Base-by-base conservation (phyloP, 2,888 invertebrate species). In the Lysandra bellargus region DNA sequence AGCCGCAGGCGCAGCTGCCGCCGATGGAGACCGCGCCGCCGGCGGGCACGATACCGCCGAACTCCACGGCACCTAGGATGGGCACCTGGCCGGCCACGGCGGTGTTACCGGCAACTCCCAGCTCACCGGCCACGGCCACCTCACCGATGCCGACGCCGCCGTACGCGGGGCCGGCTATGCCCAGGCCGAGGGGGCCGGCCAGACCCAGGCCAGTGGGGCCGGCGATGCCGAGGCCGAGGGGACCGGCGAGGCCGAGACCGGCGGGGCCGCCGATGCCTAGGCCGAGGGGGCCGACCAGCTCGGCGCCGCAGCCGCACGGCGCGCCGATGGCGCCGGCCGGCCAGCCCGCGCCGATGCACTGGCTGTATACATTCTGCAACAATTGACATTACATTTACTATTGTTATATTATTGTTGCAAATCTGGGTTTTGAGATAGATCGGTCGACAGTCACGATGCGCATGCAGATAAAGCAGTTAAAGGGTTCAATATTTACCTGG, bases 41-140 rank as follows among this genome's bases (percentile, higher is more conserved):
- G 53, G 86, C 86, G n/a, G 82, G 80, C 7, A 83, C 77, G 9
- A 78, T 53, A 17, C 87, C 88, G 74, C 82, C 83, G 81, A 86
- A 87, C 53, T 81, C 61, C 1, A 88, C 86, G 30, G 83, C 83
- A 75, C 87, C 87, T 49, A 84, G 78, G 57, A 87, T 85, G 14
- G 87, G 87, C n/a, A 87, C 85, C 60, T 84, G 83, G 49, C 87
- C 87, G 57, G 83, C 82, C 72, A 88, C 83, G 14, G 81, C 76
- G 37, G 87, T 85, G 78, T 81, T 80, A 57, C 87, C 88, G 30
- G 80, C 81, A 9, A 85, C 85, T 33, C 83, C 83, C 80, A 88
- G 75, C 78, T 86, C 83, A 61, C 86, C 88, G 33, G 80, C 82
- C 6, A 78, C 78, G 1, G 78, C 78, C 33, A 78, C 78, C n/a